These are phyloP conservation scores for Caenorhabditis zanzibari DNA, from an alignment of 2,888 invertebrate genomes.

Conservation along the genomic window DNA sequence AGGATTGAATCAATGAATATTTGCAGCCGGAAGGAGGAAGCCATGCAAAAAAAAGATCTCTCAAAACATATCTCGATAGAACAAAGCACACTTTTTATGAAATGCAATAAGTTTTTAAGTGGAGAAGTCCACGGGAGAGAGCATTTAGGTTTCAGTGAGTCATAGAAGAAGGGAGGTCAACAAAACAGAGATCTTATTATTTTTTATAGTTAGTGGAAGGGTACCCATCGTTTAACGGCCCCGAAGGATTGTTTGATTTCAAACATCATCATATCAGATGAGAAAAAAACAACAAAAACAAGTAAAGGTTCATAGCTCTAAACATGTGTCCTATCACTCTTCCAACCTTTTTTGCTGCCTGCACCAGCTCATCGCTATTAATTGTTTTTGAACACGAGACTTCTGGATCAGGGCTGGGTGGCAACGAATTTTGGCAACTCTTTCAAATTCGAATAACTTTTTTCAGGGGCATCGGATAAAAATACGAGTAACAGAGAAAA, in stretches of 20 bases:
- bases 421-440: no score
- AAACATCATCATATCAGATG: slow-evolving; percentile 34
- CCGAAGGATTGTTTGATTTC: slow-evolving; percentile 8
- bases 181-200: slow-evolving; percentile 19
- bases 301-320: slow-evolving; percentile 44
- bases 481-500: no score
- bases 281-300: slow-evolving; percentile 29
- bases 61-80: slow-evolving; percentile 14
- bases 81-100: slow-evolving; percentile 34
- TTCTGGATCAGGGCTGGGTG: no score
- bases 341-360: neutral
- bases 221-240: slow-evolving; percentile 1
- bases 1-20: slow-evolving; percentile 1
- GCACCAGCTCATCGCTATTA: slow-evolving; percentile 17
- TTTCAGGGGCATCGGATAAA: no score
- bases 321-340: slow-evolving; percentile 28
- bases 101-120: slow-evolving; percentile 22
- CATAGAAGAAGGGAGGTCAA: slow-evolving; percentile 19
- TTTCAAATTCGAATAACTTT: no score
- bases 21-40: slow-evolving; percentile 41
- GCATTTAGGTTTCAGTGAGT: slow-evolving; percentile 25
- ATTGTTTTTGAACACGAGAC: slow-evolving; percentile 14
- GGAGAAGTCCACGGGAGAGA: neutral
- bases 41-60: slow-evolving; percentile 20
- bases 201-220: slow-evolving; percentile 22